Percentiles rank a stretch among this genome's conserved stretches.
phyloP scores from a whole-genome alignment of 2,888 invertebrate species.

The Bugulina stolonifera region DNA sequence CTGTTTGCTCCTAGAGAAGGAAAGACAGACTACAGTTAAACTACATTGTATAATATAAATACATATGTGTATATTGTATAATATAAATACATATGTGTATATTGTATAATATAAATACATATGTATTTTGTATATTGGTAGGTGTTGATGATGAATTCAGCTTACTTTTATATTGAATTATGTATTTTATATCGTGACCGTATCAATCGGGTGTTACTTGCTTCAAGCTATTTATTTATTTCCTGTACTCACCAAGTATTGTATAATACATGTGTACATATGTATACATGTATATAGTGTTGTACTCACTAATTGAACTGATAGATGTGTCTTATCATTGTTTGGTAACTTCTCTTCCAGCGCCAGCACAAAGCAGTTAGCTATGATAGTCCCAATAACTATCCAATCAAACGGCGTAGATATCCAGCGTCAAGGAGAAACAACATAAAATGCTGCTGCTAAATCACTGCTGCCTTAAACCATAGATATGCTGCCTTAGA shows the following conservation, averaged over 20 bases:
- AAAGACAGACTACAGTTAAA: no score
- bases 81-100: no score
- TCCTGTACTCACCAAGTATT: neutral
- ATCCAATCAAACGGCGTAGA: conserved; percentile 97
- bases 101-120: no score
- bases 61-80: no score
- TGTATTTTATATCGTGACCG: no score
- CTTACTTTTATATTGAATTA: no score
- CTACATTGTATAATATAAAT: no score
- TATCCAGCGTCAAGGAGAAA: conserved; percentile 52
- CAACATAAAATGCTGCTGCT: no score
- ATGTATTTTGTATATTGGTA: no score
- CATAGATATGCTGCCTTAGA: neutral
- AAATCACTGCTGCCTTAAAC: neutral
- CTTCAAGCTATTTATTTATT: no score
- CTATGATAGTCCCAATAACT: conserved; percentile 99
- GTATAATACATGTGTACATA: neutral
- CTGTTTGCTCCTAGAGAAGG: conserved; percentile 93
- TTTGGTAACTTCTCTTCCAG: conserved; percentile 99
- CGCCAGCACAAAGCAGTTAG: conserved; percentile 99
- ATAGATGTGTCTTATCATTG: conserved; percentile 97
- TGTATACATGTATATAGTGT: neutral
- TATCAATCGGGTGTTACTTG: no score
- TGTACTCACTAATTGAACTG: conserved; percentile 89
- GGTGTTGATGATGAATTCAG: no score